Evolutionary conservation across 1,140 invertebrate genomes (phyloP).

Genomic region (Calephelis nemesis): DNA sequence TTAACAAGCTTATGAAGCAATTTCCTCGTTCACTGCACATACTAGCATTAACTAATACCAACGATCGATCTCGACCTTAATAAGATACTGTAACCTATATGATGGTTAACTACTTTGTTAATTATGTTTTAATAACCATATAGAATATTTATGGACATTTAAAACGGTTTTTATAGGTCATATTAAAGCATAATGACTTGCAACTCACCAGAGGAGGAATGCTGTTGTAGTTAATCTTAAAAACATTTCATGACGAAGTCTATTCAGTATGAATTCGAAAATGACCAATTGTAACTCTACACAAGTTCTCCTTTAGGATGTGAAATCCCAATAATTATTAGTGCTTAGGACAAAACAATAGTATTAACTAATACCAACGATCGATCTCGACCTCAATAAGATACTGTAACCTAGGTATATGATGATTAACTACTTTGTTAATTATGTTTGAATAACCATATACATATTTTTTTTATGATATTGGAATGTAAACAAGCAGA

Average conservation of each 20-base stretch:
- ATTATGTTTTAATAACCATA: constrained; percentile 3
- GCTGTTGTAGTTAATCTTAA: too few relatives aligned
- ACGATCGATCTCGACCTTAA: constrained; percentile 23
- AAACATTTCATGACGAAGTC: too few relatives aligned
- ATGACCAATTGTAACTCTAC: too few relatives aligned
- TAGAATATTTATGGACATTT: neutral
- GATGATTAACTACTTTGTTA: constrained; percentile 11
- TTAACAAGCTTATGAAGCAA: constrained; percentile 26
- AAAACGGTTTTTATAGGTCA: too few relatives aligned
- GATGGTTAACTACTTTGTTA: constrained; percentile 12
- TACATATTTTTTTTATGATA: too few relatives aligned
- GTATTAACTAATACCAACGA: constrained; percentile 22
- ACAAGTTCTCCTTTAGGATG: too few relatives aligned
- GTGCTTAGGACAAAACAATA: neutral
- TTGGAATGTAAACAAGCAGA: too few relatives aligned
- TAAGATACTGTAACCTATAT: constrained; percentile 17
- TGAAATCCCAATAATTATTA: too few relatives aligned
- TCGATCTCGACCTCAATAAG: constrained; percentile 23
- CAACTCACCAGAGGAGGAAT: too few relatives aligned
- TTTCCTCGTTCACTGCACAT: constrained; percentile 24
- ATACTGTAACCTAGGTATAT: constrained; percentile 16
- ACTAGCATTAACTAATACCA: constrained; percentile 22
- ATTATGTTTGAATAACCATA: constrained; percentile 1
- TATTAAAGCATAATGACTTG: too few relatives aligned
- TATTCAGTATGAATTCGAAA: too few relatives aligned